Conservation (phyloP, 2,888 invertebrate species). For the Brachypalpus laphriformis region DNA sequence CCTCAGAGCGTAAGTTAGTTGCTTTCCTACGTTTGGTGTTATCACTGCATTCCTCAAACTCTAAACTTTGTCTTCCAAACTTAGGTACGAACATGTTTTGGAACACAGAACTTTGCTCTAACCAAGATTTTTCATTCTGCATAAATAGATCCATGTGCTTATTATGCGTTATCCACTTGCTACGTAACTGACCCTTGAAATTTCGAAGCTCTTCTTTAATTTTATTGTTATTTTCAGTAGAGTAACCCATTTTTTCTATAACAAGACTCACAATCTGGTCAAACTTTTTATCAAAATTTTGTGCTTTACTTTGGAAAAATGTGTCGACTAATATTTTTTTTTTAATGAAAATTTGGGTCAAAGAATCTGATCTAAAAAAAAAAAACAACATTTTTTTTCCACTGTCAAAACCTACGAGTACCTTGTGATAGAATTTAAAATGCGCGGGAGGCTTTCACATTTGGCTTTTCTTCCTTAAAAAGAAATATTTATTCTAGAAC, state of each 20-base stretch:
- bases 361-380: background rate
- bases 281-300: background rate
- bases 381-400: background rate
- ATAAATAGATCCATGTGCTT: background rate
- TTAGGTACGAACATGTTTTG: no score
- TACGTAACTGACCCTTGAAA: no score
- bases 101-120: background rate
- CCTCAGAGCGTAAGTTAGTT: background rate
- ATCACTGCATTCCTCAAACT: background rate
- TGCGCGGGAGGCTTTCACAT: slow-evolving; percentile 15
- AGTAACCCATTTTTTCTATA: no score
- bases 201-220: no score
- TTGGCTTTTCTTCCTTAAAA: slow-evolving; percentile 2
- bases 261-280: no score
- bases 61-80: no score
- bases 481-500: background rate
- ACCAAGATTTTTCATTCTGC: background rate
- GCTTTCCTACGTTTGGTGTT: background rate
- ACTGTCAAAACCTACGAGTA: background rate
- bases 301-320: background rate
- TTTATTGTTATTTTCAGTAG: no score
- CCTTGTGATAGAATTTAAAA: slow-evolving; percentile 1
- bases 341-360: background rate
- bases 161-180: background rate
- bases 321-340: background rate